Evolutionary conservation across 2,113 vertebrate species (phyloP), one percentile per base, ranked within the genome.

Genomic region (Thinocorus orbignyianus): DNA sequence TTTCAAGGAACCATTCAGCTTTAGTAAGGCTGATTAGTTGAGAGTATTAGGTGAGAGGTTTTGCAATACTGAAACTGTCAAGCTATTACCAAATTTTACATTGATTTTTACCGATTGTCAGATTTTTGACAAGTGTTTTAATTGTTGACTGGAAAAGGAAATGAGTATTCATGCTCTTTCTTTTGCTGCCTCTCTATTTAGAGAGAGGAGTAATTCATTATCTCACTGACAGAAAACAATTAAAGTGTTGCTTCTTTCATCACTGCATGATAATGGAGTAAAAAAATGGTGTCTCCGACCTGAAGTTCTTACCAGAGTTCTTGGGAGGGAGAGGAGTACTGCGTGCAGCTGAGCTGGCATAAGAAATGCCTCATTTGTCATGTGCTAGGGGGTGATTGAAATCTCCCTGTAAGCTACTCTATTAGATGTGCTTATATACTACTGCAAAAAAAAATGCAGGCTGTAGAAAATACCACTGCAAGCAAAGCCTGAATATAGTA

Each of bases 71-170:
- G 61, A 55, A 95, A 92, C 58, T 79, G 65, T 87, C 65, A 86
- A 79, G 65, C 52, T 88, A 33, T 78, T 84, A 86, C 24, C 52
- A 86, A 86, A 49, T 79, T 88, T 88, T 84, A 65, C 54, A 41
- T n/a, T 37, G 65, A 52, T 92, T 90, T 87, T 92, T 82, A 68
- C 62, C 1, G 2, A 66, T 77, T 61, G 62, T 83, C 41, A 20
- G 48, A 7, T 74, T 88, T 90, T 84, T 78, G 72, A 88, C 69
- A 84, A 79, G 58, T 9, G 24, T 51, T 81, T 51, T 92, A 92
- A 86, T 88, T 94, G 77, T 33, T 86, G 79, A 44, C 73, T 82
- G 90, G n/a, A 76, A 86, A 91, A 91, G 92, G 71, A 95, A 95
- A 88, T 73, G 66, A 79, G 39, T 49, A 20, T 88, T 90, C n/a